Evolutionary conservation across 2,888 invertebrate genomes (phyloP).

Genomic region (Syrista parreyssii): DNA sequence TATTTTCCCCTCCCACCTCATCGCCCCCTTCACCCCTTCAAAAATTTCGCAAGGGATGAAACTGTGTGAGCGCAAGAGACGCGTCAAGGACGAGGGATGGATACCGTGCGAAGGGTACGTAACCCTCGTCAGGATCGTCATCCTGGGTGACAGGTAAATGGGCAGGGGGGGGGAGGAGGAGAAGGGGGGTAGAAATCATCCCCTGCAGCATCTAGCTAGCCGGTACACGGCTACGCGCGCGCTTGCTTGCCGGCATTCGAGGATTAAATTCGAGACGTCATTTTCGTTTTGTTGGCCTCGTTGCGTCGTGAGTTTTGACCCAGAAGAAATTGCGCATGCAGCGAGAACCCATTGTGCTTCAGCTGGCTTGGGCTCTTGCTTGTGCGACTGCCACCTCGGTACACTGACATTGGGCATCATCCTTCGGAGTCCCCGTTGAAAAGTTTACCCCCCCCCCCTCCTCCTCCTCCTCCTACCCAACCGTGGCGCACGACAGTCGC

Average conservation of each 20-base stretch:
- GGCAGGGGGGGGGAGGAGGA: too few species aligned
- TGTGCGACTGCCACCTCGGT: not conserved
- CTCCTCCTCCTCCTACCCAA: too few species aligned
- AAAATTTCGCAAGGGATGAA: too few species aligned
- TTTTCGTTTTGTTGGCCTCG: constrained; percentile 33
- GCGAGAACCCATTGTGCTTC: not conserved
- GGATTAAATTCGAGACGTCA: constrained; percentile 50
- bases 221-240: not conserved
- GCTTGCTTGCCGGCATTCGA: constrained; percentile 42
- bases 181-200: not conserved
- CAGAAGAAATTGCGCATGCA: constrained; percentile 35
- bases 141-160: constrained; percentile 63
- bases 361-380: not conserved
- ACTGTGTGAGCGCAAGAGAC: not conserved
- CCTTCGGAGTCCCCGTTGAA: not conserved
- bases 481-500: too few species aligned
- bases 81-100: constrained; percentile 41
- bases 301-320: constrained; percentile 41
- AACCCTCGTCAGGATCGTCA: constrained; percentile 63
- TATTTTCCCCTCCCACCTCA: too few species aligned
- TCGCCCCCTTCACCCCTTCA: too few species aligned
- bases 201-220: not conserved
- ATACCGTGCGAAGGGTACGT: constrained; percentile 29
- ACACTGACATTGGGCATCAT: not conserved
- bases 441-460: too few species aligned